Percentiles rank a stretch among this genome's conserved stretches.
These are phyloP conservation scores for Tetranychus truncatus DNA, from an alignment of 2,888 invertebrate genomes.

Conservation along the genomic window DNA sequence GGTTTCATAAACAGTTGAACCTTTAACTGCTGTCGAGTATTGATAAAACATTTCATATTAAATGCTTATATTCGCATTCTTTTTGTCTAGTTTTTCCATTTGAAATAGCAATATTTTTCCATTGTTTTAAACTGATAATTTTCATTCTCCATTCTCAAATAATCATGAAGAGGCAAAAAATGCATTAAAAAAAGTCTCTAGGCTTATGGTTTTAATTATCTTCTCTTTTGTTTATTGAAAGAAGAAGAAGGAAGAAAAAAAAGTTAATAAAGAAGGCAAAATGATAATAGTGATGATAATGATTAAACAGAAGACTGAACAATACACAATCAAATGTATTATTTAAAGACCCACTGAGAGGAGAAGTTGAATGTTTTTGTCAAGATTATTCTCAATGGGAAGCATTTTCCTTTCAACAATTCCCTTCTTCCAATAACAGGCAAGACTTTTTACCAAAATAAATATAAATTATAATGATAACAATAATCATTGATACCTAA, in stretches of 20 bases:
- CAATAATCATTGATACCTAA: too few species aligned
- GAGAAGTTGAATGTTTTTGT: background rate
- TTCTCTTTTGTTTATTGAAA: background rate
- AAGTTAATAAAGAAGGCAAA: background rate
- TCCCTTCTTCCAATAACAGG: too few species aligned
- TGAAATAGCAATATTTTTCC: too few species aligned
- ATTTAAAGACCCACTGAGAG: background rate
- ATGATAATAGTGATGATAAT: background rate
- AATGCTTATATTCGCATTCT: too few species aligned
- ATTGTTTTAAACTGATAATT: background rate
- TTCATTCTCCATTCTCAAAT: background rate
- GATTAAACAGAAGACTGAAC: background rate
- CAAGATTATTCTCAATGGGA: background rate
- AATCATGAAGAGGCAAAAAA: background rate
- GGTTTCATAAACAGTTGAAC: too few species aligned
- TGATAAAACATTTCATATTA: too few species aligned
- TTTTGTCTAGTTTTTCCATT: too few species aligned
- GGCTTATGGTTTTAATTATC: background rate
- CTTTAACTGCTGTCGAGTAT: too few species aligned
- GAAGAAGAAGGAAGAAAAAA: background rate
- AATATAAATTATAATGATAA: too few species aligned
- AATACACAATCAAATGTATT: background rate
- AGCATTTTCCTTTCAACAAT: background rate
- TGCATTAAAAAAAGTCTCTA: background rate
- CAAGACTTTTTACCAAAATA: too few species aligned